Conservation (phyloP, 2,113 vertebrate species). For the Callithrix jacchus region DNA sequence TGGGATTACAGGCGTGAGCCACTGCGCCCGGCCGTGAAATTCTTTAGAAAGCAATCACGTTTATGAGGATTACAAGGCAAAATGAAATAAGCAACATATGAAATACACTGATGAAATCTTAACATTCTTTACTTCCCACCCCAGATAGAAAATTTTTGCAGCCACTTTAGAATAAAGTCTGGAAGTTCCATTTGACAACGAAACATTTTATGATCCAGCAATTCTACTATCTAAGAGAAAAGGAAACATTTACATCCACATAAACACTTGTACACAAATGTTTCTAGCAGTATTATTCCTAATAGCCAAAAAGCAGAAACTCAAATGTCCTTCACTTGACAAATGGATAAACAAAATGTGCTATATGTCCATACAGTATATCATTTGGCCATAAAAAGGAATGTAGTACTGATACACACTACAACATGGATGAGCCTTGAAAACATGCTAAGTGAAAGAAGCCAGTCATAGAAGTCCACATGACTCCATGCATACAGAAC, state of each 20-base stretch:
- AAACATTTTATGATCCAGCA: background rate
- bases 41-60: background rate
- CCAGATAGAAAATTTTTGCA: background rate
- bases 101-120: background rate
- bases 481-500: background rate
- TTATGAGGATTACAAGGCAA: no score
- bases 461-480: background rate
- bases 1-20: no score
- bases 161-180: background rate
- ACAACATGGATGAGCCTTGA: background rate
- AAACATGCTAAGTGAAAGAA: background rate
- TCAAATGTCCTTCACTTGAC: background rate
- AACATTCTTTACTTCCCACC: background rate
- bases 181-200: background rate
- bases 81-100: no score
- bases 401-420: background rate
- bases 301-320: background rate
- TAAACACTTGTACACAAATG: background rate
- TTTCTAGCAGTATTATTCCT: background rate
- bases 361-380: background rate
- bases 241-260: background rate
- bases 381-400: background rate
- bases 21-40: no score
- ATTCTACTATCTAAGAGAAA: background rate
- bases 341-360: background rate